Evolutionary conservation across 2,888 invertebrate species (phyloP).

Genomic region (Parelbella ahira): DNA sequence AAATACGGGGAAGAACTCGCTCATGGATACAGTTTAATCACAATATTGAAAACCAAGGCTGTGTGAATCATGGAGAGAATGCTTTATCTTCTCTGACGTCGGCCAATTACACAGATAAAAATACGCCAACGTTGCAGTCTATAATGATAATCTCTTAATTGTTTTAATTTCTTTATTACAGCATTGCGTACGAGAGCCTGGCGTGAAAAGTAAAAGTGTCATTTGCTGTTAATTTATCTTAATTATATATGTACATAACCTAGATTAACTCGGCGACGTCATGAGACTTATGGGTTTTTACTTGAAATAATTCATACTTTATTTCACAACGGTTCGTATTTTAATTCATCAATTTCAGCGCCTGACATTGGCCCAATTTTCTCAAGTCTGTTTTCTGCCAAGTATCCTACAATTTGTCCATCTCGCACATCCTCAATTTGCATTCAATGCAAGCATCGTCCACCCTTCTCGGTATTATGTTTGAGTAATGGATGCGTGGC

Average conservation of each 20-base stretch:
- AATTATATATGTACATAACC: no score
- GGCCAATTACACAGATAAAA: slow-evolving; percentile 7
- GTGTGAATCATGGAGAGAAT: slow-evolving; percentile 11
- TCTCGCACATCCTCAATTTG: slow-evolving; percentile 16
- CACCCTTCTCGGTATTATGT: no score
- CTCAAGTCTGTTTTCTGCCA: slow-evolving; percentile 12
- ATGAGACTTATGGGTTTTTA: no score
- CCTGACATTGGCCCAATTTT: slow-evolving; percentile 12
- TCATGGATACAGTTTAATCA: no score
- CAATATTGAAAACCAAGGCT: slow-evolving; percentile 12
- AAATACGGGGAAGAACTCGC: no score
- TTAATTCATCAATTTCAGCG: neutral
- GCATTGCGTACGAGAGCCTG: slow-evolving; percentile 9
- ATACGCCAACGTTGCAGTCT: neutral
- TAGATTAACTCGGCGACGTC: no score
- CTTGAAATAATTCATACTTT: no score
- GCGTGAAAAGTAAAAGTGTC: no score
- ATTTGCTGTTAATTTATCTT: no score
- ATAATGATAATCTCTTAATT: slow-evolving; percentile 11
- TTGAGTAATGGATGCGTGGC: no score
- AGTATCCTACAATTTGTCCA: slow-evolving; percentile 11
- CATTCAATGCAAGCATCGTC: neutral
- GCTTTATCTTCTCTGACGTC: slow-evolving; percentile 8
- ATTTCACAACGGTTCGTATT: neutral
- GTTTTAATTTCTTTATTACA: slow-evolving; percentile 7